phyloP scores from a whole-genome alignment of 2,888 invertebrate genomes.

The Abrostola triplasia region DNA sequence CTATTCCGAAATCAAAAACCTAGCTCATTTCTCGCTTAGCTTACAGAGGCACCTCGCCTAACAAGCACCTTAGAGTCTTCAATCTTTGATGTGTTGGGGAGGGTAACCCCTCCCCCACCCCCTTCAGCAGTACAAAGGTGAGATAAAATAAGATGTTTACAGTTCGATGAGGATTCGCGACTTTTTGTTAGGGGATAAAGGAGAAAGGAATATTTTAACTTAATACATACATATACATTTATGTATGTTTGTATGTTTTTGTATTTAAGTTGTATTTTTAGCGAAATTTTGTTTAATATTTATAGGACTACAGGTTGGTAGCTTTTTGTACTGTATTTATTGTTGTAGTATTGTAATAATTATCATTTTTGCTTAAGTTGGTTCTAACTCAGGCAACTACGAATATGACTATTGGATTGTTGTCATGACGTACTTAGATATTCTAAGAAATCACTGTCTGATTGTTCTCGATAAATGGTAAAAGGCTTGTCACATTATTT shows the following conservation, averaged over 20 bases:
- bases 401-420: too few relatives aligned
- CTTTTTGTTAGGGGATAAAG: slow-evolving; percentile 39
- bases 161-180: slow-evolving; percentile 49
- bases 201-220: slow-evolving; percentile 30
- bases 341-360: neutral
- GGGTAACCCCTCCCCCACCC: slow-evolving; percentile 23
- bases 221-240: slow-evolving; percentile 13
- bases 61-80: slow-evolving; percentile 54
- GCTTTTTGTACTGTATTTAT: neutral
- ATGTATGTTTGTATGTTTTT: slow-evolving; percentile 11
- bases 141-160: slow-evolving; percentile 67
- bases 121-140: slow-evolving; percentile 58
- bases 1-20: neutral
- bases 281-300: slow-evolving; percentile 23
- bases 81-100: slow-evolving; percentile 70
- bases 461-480: too few relatives aligned
- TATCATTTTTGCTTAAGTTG: too few relatives aligned
- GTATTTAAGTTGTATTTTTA: slow-evolving; percentile 10
- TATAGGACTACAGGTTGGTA: slow-evolving; percentile 18
- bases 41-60: slow-evolving; percentile 11
- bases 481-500: too few relatives aligned
- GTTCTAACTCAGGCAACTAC: too few relatives aligned
- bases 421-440: too few relatives aligned
- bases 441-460: too few relatives aligned
- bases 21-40: slow-evolving; percentile 40